Percentiles rank a stretch among this genome's conserved stretches.
Evolutionary conservation across 2,113 vertebrate species (phyloP).

Genomic region (Cyphomyrus discorhynchus): DNA sequence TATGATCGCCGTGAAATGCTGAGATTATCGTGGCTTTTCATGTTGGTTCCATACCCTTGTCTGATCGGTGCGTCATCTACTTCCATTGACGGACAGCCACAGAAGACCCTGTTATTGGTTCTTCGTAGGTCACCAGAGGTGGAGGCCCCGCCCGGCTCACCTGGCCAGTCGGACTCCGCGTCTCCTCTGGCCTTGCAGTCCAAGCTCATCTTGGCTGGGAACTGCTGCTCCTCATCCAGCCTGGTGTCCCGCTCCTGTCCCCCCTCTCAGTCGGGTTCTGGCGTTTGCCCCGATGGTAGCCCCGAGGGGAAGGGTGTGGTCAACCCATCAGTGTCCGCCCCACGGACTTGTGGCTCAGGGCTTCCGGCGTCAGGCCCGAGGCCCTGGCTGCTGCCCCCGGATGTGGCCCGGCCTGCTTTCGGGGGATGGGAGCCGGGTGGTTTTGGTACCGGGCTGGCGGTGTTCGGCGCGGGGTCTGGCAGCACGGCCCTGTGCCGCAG

Average conservation of each 20-base stretch:
- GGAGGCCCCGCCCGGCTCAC: slow-evolving; percentile 7
- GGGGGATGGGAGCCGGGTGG: not conserved
- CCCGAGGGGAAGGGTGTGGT: not conserved
- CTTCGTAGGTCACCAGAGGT: slow-evolving; percentile 32
- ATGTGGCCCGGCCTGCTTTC: not conserved
- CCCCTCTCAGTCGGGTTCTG: not conserved
- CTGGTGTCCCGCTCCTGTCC: not conserved
- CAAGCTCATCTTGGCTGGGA: slow-evolving; percentile 26
- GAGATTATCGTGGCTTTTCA: not conserved
- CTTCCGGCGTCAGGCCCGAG: not conserved
- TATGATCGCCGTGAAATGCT: not conserved
- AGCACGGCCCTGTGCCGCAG: slow-evolving; percentile 33
- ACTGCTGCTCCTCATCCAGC: slow-evolving; percentile 17
- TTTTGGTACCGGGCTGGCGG: slow-evolving; percentile 23
- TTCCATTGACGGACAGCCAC: not conserved
- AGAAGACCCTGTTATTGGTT: not conserved
- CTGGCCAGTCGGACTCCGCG: slow-evolving; percentile 26
- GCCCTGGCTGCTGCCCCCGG: not conserved
- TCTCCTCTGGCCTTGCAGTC: slow-evolving; percentile 34
- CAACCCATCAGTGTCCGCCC: not conserved
- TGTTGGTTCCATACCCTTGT: not conserved
- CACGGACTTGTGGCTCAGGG: not conserved
- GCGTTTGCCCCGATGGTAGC: not conserved
- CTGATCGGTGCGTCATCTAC: not conserved
- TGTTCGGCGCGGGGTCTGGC: slow-evolving; percentile 20